A percentile compares a stretch with the other conserved stretches of the same genome.
phyloP scores from a whole-genome alignment of 2,888 invertebrate species.

The Petrolisthes cinctipes region DNA sequence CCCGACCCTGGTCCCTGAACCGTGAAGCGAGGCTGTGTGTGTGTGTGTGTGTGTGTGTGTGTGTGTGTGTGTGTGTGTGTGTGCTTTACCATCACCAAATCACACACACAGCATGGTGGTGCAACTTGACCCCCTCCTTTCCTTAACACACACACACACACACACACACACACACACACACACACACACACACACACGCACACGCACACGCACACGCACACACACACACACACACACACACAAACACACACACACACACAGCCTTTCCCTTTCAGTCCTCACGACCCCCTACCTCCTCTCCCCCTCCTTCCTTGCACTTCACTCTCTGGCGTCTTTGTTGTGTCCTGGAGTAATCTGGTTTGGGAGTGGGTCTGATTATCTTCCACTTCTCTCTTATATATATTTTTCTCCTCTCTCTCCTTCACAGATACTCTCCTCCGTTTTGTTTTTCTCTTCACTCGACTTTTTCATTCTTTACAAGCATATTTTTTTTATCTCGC shows the following conservation, averaged over 20 bases:
- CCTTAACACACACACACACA: background rate
- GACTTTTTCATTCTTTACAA: too few species aligned
- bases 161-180: conserved; percentile 11
- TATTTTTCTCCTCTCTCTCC: too few species aligned
- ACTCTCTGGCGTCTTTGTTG: background rate
- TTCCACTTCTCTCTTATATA: too few species aligned
- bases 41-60: background rate
- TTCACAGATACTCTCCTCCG: too few species aligned
- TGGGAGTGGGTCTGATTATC: too few species aligned
- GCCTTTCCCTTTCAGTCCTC: background rate
- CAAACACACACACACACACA: background rate
- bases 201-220: background rate
- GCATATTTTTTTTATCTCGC: too few species aligned
- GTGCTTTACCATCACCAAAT: background rate
- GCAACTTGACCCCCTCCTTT: background rate
- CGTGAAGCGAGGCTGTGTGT: background rate
- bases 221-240: conserved; percentile 10
- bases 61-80: background rate
- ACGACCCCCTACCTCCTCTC: background rate
- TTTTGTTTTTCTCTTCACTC: too few species aligned
- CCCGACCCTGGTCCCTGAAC: too few species aligned
- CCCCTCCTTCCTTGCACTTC: background rate
- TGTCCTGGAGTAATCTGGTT: too few species aligned
- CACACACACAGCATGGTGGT: background rate
- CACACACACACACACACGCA: background rate